These are phyloP conservation scores for Lutraria lutraria DNA, from an alignment of 2,888 invertebrate species.

Conservation along the genomic window DNA sequence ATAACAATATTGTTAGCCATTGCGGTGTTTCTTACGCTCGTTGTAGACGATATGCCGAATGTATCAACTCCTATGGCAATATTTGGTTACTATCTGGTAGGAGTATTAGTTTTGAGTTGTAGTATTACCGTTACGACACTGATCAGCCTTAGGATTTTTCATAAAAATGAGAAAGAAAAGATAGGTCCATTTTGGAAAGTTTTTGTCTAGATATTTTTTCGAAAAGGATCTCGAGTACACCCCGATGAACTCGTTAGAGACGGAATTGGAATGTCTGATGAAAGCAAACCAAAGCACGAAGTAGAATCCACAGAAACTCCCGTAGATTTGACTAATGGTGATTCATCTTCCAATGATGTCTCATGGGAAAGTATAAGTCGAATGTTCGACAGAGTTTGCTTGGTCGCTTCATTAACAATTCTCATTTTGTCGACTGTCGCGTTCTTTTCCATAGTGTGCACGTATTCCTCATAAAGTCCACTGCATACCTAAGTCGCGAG, in stretches of 20 bases:
- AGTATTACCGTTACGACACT: background rate
- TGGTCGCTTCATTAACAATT: background rate
- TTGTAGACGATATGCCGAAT: constrained; percentile 65
- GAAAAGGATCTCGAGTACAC: background rate
- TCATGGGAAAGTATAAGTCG: background rate
- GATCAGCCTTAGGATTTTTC: background rate
- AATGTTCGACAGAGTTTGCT: background rate
- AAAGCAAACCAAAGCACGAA: background rate
- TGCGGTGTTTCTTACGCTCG: constrained; percentile 69
- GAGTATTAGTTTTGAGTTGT: background rate
- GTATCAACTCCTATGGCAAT: constrained; percentile 66
- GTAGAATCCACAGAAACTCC: background rate
- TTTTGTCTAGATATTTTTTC: background rate
- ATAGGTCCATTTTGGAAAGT: background rate
- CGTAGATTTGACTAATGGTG: background rate
- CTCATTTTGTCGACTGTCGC: background rate
- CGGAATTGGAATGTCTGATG: background rate
- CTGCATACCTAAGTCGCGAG: too few species aligned
- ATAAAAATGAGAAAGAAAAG: constrained; percentile 10
- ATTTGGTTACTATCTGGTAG: constrained; percentile 47
- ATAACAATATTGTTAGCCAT: constrained; percentile 69
- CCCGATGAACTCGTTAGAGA: background rate
- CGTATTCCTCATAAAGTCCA: too few species aligned
- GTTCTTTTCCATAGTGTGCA: background rate
- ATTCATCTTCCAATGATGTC: background rate